Percentiles rank a stretch among this genome's conserved stretches.
phyloP scores from a whole-genome alignment of 1,140 invertebrate genomes.

The Phocides pigmalion region DNA sequence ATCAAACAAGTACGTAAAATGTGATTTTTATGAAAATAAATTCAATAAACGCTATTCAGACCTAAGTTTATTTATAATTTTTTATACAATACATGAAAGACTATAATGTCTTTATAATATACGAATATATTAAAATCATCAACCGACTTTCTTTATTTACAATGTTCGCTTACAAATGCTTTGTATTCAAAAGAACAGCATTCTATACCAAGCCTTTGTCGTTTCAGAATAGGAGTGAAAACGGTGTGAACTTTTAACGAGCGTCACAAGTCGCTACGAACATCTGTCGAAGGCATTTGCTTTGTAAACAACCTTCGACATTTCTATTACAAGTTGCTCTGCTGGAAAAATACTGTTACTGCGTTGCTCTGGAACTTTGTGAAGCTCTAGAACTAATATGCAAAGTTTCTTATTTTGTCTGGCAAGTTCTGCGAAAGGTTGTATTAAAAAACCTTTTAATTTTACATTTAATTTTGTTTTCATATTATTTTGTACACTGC shows the following conservation, averaged over 20 bases:
- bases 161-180: background rate
- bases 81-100: no score
- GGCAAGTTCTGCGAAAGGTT: background rate
- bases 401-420: constrained; percentile 7
- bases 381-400: background rate
- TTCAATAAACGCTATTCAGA: no score
- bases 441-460: background rate
- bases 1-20: no score
- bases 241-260: constrained; percentile 4
- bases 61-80: no score
- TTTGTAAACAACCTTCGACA: constrained; percentile 15
- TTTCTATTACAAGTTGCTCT: constrained; percentile 18
- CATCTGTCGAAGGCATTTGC: constrained; percentile 9
- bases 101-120: background rate
- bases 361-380: constrained; percentile 1
- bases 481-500: no score
- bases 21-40: no score
- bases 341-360: constrained; percentile 16
- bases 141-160: background rate
- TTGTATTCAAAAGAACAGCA: background rate
- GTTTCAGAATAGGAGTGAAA: background rate
- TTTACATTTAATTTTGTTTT: no score
- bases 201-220: background rate
- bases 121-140: background rate
- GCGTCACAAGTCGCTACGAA: background rate